These are phyloP conservation scores for Tursiops truncatus DNA, from an alignment of 2,113 vertebrate species.

Conservation along the genomic window DNA sequence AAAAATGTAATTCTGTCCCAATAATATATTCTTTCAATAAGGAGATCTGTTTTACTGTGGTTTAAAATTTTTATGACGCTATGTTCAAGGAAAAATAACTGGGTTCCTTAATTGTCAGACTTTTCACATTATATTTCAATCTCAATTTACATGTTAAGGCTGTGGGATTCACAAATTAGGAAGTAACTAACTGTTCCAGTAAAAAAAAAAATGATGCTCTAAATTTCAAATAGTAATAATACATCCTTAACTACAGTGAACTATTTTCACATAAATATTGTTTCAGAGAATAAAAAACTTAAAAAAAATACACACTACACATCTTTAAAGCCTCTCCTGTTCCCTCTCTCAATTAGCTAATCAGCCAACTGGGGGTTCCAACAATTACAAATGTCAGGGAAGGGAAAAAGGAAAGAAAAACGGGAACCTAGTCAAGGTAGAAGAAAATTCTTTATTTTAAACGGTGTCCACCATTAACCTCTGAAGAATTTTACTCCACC, in stretches of 20 bases:
- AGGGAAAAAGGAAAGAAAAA: constrained; percentile 74
- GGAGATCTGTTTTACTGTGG: not conserved
- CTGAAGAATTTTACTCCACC: constrained; percentile 75
- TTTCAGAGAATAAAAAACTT: constrained; percentile 60
- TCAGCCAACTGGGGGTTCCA: constrained; percentile 83
- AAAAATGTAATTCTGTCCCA: constrained; percentile 38
- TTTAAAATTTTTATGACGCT: constrained; percentile 44
- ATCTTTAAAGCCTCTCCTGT: not conserved
- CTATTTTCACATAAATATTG: constrained; percentile 59
- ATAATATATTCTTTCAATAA: constrained; percentile 34
- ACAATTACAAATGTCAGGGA: constrained; percentile 82
- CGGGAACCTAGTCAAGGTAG: constrained; percentile 80
- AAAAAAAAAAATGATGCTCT: constrained; percentile 43
- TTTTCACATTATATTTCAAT: constrained; percentile 41
- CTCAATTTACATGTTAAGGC: constrained; percentile 20
- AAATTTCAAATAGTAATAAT: constrained; percentile 53
- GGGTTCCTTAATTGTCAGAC: not conserved
- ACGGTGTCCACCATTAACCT: constrained; percentile 80
- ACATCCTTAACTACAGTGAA: constrained; percentile 33
- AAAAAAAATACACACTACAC: not conserved
- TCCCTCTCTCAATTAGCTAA: constrained; percentile 78
- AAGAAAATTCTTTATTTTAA: constrained; percentile 78
- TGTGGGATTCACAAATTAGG: constrained; percentile 21
- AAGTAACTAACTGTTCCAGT: constrained; percentile 17
- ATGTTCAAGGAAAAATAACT: not conserved